A percentile compares a stretch with the other conserved stretches of the same genome.
phyloP scores from a whole-genome alignment of 2,888 invertebrate species.

The Synanthedon vespiformis region DNA sequence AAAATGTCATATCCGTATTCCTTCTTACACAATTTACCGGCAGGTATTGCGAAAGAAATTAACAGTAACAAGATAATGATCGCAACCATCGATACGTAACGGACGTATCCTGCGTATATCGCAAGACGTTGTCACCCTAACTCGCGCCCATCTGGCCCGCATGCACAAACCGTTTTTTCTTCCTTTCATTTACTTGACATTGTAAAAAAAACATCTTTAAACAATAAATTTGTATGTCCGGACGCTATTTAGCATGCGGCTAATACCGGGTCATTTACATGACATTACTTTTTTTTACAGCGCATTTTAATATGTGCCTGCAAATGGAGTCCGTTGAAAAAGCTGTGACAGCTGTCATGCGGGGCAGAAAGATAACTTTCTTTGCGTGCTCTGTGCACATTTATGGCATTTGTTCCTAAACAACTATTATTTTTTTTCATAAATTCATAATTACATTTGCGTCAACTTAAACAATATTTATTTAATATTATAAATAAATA shows the following conservation, averaged over 20 bases:
- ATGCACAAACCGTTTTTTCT: conserved; percentile 9
- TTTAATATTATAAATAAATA: no score
- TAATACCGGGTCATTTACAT: conserved; percentile 12
- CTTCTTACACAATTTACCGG: not conserved
- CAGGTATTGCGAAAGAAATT: not conserved
- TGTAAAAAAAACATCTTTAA: conserved; percentile 19
- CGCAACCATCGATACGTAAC: conserved; percentile 10
- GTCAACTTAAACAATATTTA: no score
- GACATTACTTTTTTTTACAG: not conserved
- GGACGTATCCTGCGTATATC: conserved; percentile 7
- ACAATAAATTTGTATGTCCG: conserved; percentile 29
- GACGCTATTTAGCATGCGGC: conserved; percentile 25
- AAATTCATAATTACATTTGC: no score
- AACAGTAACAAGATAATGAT: not conserved
- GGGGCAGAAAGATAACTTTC: conserved; percentile 12
- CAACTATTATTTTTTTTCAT: not conserved
- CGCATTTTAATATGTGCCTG: conserved; percentile 4
- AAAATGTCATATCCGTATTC: not conserved
- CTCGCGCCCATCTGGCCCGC: conserved; percentile 11
- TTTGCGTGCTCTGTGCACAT: not conserved
- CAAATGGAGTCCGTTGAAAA: conserved; percentile 11
- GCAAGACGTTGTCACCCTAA: conserved; percentile 3
- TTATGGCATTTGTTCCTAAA: not conserved
- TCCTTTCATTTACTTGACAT: conserved; percentile 9
- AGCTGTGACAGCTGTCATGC: conserved; percentile 40